Conservation (phyloP, 2,888 invertebrate species). For the Drosophila stalkeri region DNA sequence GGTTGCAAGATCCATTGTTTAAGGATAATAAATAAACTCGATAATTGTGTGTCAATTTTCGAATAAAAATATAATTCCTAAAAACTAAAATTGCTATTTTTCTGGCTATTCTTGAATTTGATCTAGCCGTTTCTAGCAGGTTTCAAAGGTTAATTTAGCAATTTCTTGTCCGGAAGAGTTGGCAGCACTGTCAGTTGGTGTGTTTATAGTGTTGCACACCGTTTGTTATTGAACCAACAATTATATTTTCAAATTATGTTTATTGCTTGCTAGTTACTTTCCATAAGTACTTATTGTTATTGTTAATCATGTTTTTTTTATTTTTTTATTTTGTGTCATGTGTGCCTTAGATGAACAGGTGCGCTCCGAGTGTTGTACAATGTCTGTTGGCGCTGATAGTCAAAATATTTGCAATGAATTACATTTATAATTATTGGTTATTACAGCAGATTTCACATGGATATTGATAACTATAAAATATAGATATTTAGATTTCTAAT, state of each 20-base stretch:
- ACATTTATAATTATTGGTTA: constrained; percentile 3
- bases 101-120: too few relatives aligned
- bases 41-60: too few relatives aligned
- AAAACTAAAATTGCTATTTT: too few relatives aligned
- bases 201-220: constrained; percentile 15
- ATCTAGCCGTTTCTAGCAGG: too few relatives aligned
- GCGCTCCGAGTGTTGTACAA: constrained; percentile 14
- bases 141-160: too few relatives aligned
- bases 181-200: too few relatives aligned
- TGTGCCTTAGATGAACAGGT: constrained; percentile 9
- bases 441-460: neutral
- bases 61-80: too few relatives aligned
- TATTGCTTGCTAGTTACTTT: constrained; percentile 4
- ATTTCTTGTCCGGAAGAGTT: too few relatives aligned
- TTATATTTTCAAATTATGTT: neutral
- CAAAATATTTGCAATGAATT: constrained; percentile 12
- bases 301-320: neutral
- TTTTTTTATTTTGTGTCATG: neutral
- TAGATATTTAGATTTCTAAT: neutral
- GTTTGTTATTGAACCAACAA: neutral
- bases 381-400: constrained; percentile 2
- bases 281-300: neutral
- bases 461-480: neutral
- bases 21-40: too few relatives aligned
- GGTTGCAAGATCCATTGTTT: too few relatives aligned